Conservation (phyloP, 2,888 invertebrate species). For the Biston betularia region DNA sequence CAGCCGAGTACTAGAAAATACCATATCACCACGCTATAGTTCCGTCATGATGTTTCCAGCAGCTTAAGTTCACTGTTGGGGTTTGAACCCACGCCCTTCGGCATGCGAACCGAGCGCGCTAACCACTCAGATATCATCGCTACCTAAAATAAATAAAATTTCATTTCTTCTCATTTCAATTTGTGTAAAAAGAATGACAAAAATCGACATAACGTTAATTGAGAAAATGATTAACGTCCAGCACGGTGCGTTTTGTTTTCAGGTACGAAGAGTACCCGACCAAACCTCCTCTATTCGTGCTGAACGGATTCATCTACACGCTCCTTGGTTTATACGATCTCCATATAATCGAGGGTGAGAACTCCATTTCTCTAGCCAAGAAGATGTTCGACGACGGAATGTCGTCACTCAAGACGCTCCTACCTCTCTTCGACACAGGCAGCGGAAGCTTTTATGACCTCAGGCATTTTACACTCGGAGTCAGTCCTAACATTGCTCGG, state of each 20-base stretch:
- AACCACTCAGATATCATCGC: too few relatives aligned
- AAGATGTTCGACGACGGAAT: slow-evolving; percentile 94
- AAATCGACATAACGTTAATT: too few relatives aligned
- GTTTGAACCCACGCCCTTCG: too few relatives aligned
- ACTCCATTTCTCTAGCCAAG: slow-evolving; percentile 90
- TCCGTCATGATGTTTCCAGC: too few relatives aligned
- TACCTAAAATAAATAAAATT: too few relatives aligned
- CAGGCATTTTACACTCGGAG: slow-evolving; percentile 95
- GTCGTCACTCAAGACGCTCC: slow-evolving; percentile 93
- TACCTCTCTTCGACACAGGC: slow-evolving; percentile 97
- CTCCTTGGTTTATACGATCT: slow-evolving; percentile 98
- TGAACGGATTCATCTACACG: slow-evolving; percentile 99
- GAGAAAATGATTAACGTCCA: too few relatives aligned
- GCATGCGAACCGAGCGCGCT: too few relatives aligned
- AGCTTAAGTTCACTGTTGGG: too few relatives aligned
- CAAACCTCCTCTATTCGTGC: slow-evolving; percentile 96
- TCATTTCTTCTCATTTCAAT: too few relatives aligned
- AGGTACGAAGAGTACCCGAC: slow-evolving; percentile 99
- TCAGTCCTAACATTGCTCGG: slow-evolving; percentile 97
- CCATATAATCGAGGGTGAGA: slow-evolving; percentile 91
- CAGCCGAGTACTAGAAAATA: too few relatives aligned
- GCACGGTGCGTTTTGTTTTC: slow-evolving; percentile 29
- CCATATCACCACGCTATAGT: too few relatives aligned
- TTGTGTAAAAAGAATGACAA: too few relatives aligned
- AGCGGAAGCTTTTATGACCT: slow-evolving; percentile 98